Evolutionary conservation across 2,113 vertebrate species (phyloP).

Genomic region (Tragelaphus buxtoni): DNA sequence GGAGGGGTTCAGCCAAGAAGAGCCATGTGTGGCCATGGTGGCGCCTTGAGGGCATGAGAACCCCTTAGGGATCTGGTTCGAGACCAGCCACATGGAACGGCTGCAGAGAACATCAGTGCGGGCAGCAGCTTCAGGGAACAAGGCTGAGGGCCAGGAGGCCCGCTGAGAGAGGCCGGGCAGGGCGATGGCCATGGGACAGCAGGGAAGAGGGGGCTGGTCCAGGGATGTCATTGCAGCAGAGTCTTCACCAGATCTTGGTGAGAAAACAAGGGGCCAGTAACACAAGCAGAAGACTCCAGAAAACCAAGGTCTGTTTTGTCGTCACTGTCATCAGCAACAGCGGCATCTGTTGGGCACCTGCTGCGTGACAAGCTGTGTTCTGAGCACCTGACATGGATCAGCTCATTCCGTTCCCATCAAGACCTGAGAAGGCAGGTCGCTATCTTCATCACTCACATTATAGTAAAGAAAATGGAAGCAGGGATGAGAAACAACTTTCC

Average conservation of each 20-base stretch:
- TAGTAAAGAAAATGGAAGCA: not conserved
- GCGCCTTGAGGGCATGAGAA: not conserved
- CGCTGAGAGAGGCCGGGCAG: accelerated
- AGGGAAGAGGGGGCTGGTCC: not conserved
- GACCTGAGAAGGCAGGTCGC: not conserved
- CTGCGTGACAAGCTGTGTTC: not conserved
- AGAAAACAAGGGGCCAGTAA: accelerated
- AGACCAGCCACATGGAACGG: accelerated
- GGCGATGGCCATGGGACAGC: not conserved
- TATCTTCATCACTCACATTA: not conserved
- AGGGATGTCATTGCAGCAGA: not conserved
- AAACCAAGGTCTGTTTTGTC: too few relatives aligned
- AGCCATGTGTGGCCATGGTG: accelerated
- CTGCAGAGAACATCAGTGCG: accelerated
- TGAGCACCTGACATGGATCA: accelerated
- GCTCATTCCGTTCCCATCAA: not conserved
- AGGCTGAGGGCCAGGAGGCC: not conserved
- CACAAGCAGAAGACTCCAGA: accelerated
- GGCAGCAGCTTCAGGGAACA: not conserved
- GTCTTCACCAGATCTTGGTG: too few relatives aligned
- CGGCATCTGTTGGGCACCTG: accelerated
- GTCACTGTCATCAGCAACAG: not conserved
- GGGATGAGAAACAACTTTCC: not conserved
- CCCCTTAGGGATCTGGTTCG: not conserved
- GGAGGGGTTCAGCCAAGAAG: not conserved